Evolutionary conservation across 1,140 invertebrate genomes (phyloP).

Genomic region (Trichonephila inaurata): DNA sequence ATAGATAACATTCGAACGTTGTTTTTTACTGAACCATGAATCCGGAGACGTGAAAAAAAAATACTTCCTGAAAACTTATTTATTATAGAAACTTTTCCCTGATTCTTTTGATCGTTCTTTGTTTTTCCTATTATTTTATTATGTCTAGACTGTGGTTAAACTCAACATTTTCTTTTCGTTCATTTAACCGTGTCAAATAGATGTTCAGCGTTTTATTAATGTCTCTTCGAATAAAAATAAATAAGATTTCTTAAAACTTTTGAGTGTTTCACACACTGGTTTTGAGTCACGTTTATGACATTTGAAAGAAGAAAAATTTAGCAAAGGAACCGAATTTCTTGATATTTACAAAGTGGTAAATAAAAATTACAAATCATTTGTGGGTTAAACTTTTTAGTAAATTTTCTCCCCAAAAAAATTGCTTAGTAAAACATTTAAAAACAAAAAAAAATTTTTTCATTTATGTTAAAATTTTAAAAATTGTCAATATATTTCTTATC

Average conservation of each 20-base stretch:
- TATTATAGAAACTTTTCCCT: neutral
- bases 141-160: neutral
- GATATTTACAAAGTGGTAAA: neutral
- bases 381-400: neutral
- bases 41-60: neutral
- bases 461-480: no score
- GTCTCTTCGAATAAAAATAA: neutral
- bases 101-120: neutral
- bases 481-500: no score
- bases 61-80: neutral
- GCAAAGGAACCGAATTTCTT: neutral
- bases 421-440: no score
- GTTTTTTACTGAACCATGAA: neutral
- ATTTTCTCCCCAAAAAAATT: no score
- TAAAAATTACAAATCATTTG: neutral
- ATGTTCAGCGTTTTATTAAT: neutral
- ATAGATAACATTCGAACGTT: neutral
- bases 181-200: neutral
- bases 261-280: neutral
- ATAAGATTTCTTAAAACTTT: neutral
- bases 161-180: neutral
- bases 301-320: neutral
- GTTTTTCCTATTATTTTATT: neutral
- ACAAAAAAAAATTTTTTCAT: no score
- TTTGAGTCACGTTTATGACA: neutral